phyloP scores from a whole-genome alignment of 2,888 invertebrate species.

The Pollenia griseotomentosa region DNA sequence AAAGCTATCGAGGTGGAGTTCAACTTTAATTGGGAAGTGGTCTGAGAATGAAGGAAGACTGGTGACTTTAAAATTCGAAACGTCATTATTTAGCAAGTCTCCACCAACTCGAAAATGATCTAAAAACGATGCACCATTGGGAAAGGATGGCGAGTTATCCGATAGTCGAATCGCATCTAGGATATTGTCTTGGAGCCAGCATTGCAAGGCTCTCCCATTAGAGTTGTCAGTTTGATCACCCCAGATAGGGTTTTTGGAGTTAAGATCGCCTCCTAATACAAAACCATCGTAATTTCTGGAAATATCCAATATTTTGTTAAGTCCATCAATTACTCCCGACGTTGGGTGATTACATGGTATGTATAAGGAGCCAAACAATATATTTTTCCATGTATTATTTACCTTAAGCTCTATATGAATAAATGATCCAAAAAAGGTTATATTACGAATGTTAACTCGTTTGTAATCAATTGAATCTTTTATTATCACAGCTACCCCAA shows the following conservation, averaged over 20 bases:
- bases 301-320: not conserved
- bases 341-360: not conserved
- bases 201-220: conserved; percentile 26
- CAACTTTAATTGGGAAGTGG: conserved; percentile 28
- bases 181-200: conserved; percentile 11
- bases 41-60: conserved; percentile 24
- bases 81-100: not conserved
- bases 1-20: not conserved
- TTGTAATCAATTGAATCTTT: conserved; percentile 1
- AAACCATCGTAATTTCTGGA: not conserved
- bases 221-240: conserved; percentile 9
- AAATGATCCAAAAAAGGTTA: not conserved
- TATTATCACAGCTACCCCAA: conserved; percentile 15
- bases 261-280: conserved; percentile 31
- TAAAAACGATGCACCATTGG: conserved; percentile 26
- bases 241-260: conserved; percentile 8
- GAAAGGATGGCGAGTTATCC: conserved; percentile 18
- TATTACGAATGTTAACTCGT: conserved; percentile 1
- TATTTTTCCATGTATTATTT: too few species aligned
- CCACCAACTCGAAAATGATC: conserved; percentile 33
- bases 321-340: not conserved
- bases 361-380: too few species aligned
- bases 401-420: too few species aligned
- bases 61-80: conserved; percentile 18
- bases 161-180: conserved; percentile 11